Evolutionary conservation across 2,888 invertebrate species (phyloP).

Genomic region (Kuschelorhynchus macadamiae): DNA sequence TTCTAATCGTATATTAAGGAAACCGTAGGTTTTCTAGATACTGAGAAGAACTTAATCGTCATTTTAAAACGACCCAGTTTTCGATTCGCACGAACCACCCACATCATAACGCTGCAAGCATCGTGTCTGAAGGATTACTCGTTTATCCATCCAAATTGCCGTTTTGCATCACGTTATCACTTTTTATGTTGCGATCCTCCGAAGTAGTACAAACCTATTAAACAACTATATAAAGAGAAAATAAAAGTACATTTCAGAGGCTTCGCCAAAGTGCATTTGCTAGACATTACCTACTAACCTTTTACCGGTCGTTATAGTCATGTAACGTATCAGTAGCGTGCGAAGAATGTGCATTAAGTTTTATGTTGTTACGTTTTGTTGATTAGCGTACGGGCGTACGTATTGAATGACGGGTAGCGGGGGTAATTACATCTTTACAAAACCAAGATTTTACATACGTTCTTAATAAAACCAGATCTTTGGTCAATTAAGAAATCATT

Average conservation of each 20-base stretch:
- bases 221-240: slow-evolving; percentile 42
- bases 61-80: slow-evolving; percentile 6
- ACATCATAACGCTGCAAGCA: slow-evolving; percentile 7
- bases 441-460: too few relatives aligned
- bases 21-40: neutral
- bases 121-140: slow-evolving; percentile 14
- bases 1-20: too few relatives aligned
- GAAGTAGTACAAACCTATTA: slow-evolving; percentile 38
- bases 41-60: neutral
- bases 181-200: slow-evolving; percentile 22
- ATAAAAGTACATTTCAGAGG: slow-evolving; percentile 46
- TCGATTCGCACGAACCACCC: slow-evolving; percentile 18
- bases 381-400: too few relatives aligned
- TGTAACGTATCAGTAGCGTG: slow-evolving; percentile 34
- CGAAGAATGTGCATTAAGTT: neutral
- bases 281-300: slow-evolving; percentile 48
- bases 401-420: too few relatives aligned
- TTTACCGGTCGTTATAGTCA: slow-evolving; percentile 36
- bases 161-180: slow-evolving; percentile 33
- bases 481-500: too few relatives aligned
- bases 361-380: neutral
- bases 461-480: too few relatives aligned
- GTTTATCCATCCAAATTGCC: slow-evolving; percentile 29
- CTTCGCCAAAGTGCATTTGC: slow-evolving; percentile 44
- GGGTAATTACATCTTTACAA: too few relatives aligned